Conservation (phyloP, 2,797 vertebrate genomes). For the Coluber constrictor region DNA sequence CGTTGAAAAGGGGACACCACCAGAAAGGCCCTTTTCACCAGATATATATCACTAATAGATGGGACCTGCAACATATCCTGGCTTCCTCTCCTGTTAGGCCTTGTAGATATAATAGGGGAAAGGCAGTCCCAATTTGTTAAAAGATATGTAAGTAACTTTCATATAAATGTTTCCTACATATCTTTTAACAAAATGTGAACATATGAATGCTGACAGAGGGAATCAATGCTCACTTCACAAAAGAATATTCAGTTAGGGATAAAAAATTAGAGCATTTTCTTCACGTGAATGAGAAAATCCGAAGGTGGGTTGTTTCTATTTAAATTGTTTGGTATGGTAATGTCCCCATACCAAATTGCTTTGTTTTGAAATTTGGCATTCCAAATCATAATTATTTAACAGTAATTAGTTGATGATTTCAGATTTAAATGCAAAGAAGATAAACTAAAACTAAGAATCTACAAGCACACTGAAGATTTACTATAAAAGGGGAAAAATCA, state of each 20-base stretch:
- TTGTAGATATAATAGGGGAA: neutral
- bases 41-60: neutral
- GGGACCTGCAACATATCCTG: neutral
- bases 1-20: neutral
- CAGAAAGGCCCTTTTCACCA: neutral
- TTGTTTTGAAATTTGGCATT: neutral
- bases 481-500: neutral
- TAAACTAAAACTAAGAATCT: neutral
- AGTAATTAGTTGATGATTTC: fast-evolving
- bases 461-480: neutral
- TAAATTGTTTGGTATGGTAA: slow-evolving; percentile 5
- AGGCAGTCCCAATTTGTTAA: neutral
- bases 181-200: neutral
- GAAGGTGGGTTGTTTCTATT: fast-evolving
- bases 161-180: too few species aligned
- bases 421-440: neutral
- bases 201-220: neutral
- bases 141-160: neutral
- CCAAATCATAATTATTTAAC: neutral
- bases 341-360: fast-evolving
- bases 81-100: neutral
- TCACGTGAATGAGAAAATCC: neutral
- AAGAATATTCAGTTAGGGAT: neutral
- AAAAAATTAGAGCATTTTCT: neutral
- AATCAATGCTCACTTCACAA: neutral